Conservation (phyloP, 2,113 vertebrate species). For the Xenus cinereus region DNA sequence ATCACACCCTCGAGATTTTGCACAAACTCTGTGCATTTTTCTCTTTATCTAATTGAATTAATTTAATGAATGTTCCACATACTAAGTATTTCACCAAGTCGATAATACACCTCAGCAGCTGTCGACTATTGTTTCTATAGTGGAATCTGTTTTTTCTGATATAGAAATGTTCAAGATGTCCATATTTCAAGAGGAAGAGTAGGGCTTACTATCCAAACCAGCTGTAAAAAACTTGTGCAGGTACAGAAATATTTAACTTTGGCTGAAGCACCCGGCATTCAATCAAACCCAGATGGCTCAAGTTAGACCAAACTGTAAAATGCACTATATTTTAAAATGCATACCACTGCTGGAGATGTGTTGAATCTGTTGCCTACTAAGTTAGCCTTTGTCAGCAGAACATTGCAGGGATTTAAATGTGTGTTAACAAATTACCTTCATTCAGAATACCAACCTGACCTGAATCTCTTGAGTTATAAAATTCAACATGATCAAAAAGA, state of each 20-base stretch:
- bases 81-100: background rate
- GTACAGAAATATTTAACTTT: background rate
- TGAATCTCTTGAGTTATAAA: background rate
- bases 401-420: background rate
- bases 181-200: background rate
- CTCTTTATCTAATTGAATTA: background rate
- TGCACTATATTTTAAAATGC: background rate
- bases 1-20: fast-evolving
- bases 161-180: background rate
- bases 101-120: background rate
- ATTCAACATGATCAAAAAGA: background rate
- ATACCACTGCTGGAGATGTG: background rate
- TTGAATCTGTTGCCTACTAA: background rate
- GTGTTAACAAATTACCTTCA: slow-evolving; percentile 26
- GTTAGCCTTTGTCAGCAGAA: slow-evolving; percentile 19
- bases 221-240: background rate
- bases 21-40: background rate
- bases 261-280: background rate
- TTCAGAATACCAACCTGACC: background rate
- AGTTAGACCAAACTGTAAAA: background rate
- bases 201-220: background rate
- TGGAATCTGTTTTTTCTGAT: background rate
- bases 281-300: background rate
- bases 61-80: background rate
- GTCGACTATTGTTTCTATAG: background rate